A percentile compares a stretch with the other conserved stretches of the same genome.
phyloP scores from a whole-genome alignment of 2,113 vertebrate genomes.

The Phycodurus eques region DNA sequence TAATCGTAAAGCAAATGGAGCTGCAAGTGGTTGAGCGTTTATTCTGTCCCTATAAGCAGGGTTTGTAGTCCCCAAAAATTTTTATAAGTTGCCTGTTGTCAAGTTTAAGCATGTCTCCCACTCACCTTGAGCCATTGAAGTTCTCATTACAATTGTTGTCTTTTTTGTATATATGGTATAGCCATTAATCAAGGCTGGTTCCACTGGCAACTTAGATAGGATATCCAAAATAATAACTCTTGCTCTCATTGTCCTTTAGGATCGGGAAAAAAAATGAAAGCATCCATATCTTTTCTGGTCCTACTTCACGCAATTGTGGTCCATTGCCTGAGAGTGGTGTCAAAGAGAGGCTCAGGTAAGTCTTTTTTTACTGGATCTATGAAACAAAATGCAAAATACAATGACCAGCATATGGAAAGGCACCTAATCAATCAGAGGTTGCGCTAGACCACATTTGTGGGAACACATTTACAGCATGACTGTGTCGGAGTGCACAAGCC shows the following conservation, averaged over 20 bases:
- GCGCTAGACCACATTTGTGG: neutral
- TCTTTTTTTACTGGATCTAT: conserved; percentile 7
- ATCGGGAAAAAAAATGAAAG: conserved; percentile 88
- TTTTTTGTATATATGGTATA: neutral
- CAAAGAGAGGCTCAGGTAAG: conserved; percentile 98
- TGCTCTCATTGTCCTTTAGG: conserved; percentile 49
- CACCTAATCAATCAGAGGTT: neutral
- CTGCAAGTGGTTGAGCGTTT: neutral
- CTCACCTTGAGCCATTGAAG: conserved; percentile 25
- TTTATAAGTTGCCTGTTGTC: neutral
- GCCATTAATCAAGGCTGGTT: neutral
- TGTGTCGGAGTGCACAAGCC: too few relatives aligned
- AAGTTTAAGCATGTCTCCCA: neutral
- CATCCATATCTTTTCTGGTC: conserved; percentile 87
- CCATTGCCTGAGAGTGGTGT: conserved; percentile 93
- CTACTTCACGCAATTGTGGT: conserved; percentile 86
- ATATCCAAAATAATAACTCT: conserved; percentile 21
- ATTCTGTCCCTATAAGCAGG: conserved; percentile 6
- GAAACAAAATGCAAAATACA: neutral
- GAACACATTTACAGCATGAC: too few relatives aligned
- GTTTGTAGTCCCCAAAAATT: neutral
- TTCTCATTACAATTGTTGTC: conserved; percentile 19
- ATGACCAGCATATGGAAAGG: neutral
- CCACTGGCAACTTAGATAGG: neutral
- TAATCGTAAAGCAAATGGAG: neutral